A percentile compares a stretch with the other conserved stretches of the same genome.
These are phyloP conservation scores for Lycocerus yunnanus DNA, from an alignment of 2,888 invertebrate species.

Conservation along the genomic window DNA sequence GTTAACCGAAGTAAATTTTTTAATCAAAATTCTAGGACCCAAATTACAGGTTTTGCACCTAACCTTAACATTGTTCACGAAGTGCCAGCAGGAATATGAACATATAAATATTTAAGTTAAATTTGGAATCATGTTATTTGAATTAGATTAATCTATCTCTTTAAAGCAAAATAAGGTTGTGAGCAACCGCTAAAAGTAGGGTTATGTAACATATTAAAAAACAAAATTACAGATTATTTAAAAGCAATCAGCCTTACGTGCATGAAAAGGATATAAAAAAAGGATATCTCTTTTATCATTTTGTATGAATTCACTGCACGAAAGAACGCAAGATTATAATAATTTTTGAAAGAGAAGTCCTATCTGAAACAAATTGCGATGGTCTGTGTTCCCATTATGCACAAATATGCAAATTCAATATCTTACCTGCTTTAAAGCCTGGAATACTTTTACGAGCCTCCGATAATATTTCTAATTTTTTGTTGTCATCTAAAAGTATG, in stretches of 20 bases:
- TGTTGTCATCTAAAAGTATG: conserved; percentile 52
- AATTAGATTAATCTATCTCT: conserved; percentile 13
- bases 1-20: no score
- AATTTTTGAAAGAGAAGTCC: conserved; percentile 4
- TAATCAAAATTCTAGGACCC: no score
- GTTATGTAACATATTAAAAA: background rate
- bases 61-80: background rate
- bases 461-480: conserved; percentile 52
- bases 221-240: background rate
- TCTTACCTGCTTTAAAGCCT: conserved; percentile 50
- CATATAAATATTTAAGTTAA: background rate
- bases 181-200: background rate
- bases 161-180: background rate
- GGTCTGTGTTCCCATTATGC: conserved; percentile 8
- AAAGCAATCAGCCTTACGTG: background rate
- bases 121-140: conserved; percentile 6
- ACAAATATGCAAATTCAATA: conserved; percentile 9
- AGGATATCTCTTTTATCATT: conserved; percentile 45
- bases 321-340: conserved; percentile 18
- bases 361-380: conserved; percentile 45
- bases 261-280: conserved; percentile 31
- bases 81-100: no score
- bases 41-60: no score
- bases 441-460: conserved; percentile 40
- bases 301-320: conserved; percentile 13